phyloP scores from a whole-genome alignment of 92 coral and sea anemone genomes.

The Desmophyllum pertusum region DNA sequence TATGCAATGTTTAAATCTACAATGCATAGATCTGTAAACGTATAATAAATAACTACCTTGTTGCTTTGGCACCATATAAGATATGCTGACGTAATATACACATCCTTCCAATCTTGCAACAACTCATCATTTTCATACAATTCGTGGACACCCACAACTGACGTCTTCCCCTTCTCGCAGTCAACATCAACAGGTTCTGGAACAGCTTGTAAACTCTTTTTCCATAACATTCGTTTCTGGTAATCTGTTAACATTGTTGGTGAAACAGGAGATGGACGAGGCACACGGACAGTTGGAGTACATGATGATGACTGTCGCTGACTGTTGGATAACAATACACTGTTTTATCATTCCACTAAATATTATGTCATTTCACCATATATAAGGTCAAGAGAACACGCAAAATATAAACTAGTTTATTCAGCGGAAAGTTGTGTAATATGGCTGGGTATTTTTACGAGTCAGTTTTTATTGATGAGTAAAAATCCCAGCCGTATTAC shows the following conservation, averaged over 20 bases:
- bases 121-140: conserved; percentile 88
- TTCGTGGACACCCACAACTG: conserved; percentile 82
- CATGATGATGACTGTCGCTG: conserved; percentile 9
- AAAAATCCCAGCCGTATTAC: too few species aligned
- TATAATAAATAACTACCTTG: conserved; percentile 47
- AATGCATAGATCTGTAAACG: not conserved
- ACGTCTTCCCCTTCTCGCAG: conserved; percentile 31
- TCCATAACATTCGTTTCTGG: conserved; percentile 82
- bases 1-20: too few species aligned
- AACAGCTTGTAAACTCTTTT: conserved; percentile 53
- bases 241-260: conserved; percentile 78
- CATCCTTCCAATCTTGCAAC: conserved; percentile 88
- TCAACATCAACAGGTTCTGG: conserved; percentile 34
- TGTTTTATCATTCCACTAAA: too few species aligned
- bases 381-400: too few species aligned
- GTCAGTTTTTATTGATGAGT: too few species aligned
- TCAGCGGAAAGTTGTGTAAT: too few species aligned
- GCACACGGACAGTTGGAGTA: conserved; percentile 47
- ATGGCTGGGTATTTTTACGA: too few species aligned
- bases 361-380: not conserved
- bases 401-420: too few species aligned
- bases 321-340: not conserved
- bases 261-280: conserved; percentile 84
- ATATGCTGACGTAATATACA: conserved; percentile 90
- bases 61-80: conserved; percentile 95